Percentiles rank a stretch among this genome's conserved stretches.
Conservation (phyloP, 2,113 vertebrate genomes). For the Gambusia holbrooki region DNA sequence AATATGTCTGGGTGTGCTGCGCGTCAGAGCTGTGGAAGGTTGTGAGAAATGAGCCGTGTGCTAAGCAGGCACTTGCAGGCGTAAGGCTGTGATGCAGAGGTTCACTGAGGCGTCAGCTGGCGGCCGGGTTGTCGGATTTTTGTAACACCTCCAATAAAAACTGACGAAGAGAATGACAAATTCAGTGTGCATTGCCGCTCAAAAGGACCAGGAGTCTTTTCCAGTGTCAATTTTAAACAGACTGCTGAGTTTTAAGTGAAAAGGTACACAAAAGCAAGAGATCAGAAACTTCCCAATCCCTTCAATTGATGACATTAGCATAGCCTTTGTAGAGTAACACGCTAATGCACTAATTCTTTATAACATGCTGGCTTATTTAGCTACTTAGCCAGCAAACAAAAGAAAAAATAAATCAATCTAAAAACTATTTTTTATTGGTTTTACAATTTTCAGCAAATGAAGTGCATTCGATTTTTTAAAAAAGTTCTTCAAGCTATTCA, state of each 20-base stretch:
- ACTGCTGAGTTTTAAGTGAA: neutral
- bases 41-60: slow-evolving; percentile 37
- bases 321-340: too few species aligned
- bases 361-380: neutral
- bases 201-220: neutral
- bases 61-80: slow-evolving; percentile 20
- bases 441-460: neutral
- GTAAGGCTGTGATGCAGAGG: slow-evolving; percentile 19
- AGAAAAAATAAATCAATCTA: neutral
- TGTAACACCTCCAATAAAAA: neutral
- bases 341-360: neutral
- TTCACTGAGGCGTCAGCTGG: neutral
- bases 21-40: slow-evolving; percentile 34
- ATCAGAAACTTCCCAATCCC: too few species aligned
- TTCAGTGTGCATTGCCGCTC: neutral
- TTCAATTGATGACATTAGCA: too few species aligned
- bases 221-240: neutral
- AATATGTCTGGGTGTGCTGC: slow-evolving; percentile 6
- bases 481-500: too few species aligned
- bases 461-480: too few species aligned
- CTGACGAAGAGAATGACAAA: neutral
- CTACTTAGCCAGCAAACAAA: neutral
- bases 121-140: neutral
- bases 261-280: too few species aligned
- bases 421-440: neutral